Percentiles rank a stretch among this genome's conserved stretches.
Evolutionary conservation across 2,888 invertebrate species (phyloP).

Genomic region (Dorcus parallelipipedus): DNA sequence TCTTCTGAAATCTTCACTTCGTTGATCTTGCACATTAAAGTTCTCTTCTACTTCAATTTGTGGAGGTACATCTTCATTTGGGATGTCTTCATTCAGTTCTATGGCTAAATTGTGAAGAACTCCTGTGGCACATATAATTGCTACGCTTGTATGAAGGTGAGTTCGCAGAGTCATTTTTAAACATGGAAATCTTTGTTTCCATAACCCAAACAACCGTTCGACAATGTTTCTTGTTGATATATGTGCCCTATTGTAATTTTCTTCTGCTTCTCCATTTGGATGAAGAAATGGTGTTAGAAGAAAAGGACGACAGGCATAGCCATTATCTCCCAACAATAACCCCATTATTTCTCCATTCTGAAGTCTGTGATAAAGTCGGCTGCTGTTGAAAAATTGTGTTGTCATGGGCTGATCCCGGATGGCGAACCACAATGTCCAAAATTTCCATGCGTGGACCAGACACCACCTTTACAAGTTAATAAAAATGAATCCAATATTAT

Average conservation of each 20-base stretch:
- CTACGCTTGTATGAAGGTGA: slow-evolving; percentile 4
- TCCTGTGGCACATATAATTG: slow-evolving; percentile 19
- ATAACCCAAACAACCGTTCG: slow-evolving; percentile 21
- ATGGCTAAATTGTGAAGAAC: slow-evolving; percentile 17
- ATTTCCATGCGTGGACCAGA: slow-evolving; percentile 16
- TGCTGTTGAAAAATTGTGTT: background rate
- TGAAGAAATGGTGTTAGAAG: slow-evolving; percentile 22
- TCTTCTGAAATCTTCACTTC: too few relatives aligned
- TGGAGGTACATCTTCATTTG: too few relatives aligned
- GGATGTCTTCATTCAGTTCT: too few relatives aligned
- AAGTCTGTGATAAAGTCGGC: too few relatives aligned
- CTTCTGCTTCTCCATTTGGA: slow-evolving; percentile 9
- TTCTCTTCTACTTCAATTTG: too few relatives aligned
- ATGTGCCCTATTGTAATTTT: slow-evolving; percentile 18
- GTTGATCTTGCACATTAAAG: too few relatives aligned
- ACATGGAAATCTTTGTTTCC: slow-evolving; percentile 21
- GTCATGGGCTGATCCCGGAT: background rate
- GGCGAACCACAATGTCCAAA: slow-evolving; percentile 18
- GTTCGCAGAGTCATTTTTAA: background rate
- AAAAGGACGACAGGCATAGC: slow-evolving; percentile 23
- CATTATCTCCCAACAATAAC: slow-evolving; percentile 23
- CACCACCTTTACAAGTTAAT: background rate
- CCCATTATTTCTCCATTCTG: too few relatives aligned
- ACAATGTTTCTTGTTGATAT: slow-evolving; percentile 19
- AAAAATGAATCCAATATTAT: too few relatives aligned